These are phyloP conservation scores for Metacarcinus magister DNA, from an alignment of 2,888 invertebrate genomes.

Conservation along the genomic window DNA sequence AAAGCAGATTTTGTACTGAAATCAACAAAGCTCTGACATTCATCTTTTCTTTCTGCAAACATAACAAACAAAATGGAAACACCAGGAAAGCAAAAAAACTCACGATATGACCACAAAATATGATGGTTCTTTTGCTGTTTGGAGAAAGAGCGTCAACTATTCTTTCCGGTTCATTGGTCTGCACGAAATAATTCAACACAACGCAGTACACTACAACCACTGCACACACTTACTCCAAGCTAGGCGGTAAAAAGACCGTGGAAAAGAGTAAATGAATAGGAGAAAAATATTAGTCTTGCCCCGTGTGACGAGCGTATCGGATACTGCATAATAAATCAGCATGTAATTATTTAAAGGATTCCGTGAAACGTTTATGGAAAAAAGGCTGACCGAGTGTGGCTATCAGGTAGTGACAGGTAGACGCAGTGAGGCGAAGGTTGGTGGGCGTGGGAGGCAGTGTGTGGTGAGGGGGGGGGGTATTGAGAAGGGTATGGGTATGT, in stretches of 20 bases:
- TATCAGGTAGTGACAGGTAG: constrained; percentile 16
- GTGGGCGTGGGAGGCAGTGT: background rate
- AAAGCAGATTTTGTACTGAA: constrained; percentile 4
- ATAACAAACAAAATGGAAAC: background rate
- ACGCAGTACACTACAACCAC: background rate
- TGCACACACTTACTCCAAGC: background rate
- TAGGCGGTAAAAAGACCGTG: background rate
- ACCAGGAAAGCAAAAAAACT: background rate
- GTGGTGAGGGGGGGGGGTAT: background rate
- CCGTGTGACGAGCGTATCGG: constrained; percentile 33
- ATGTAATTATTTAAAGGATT: constrained; percentile 51
- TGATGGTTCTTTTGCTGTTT: background rate
- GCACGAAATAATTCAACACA: constrained; percentile 26
- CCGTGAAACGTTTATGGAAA: constrained; percentile 37
- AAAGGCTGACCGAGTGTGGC: constrained; percentile 4
- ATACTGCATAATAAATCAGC: constrained; percentile 37
- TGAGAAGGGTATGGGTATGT: background rate
- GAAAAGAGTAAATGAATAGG: constrained; percentile 27
- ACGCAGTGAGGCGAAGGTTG: background rate
- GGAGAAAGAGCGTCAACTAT: background rate
- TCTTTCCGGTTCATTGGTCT: background rate
- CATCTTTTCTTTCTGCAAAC: background rate
- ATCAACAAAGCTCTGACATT: constrained; percentile 32
- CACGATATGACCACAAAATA: constrained; percentile 34
- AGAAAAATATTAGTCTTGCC: background rate